Conservation (phyloP, 2,888 invertebrate genomes). For the Gastrophysa polygoni region DNA sequence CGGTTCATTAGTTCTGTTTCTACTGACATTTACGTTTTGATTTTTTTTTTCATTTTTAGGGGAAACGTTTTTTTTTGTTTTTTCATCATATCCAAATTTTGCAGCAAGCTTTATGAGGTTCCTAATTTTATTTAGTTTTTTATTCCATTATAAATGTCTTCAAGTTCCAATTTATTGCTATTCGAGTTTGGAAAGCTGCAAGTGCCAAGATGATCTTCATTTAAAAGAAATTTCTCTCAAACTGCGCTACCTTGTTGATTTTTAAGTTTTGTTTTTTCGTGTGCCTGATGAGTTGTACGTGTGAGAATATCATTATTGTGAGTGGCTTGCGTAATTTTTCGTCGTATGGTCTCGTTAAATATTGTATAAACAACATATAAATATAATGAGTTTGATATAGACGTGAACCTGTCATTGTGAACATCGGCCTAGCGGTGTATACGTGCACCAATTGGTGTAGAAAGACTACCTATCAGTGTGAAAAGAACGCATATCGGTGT, state of each 20-base stretch:
- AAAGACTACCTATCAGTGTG: background rate
- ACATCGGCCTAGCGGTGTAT: too few species aligned
- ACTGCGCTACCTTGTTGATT: conserved; percentile 37
- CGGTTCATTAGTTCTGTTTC: conserved; percentile 25
- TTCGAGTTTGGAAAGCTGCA: conserved; percentile 40
- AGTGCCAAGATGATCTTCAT: conserved; percentile 44
- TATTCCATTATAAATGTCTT: conserved; percentile 38
- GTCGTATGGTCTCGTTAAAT: conserved; percentile 29
- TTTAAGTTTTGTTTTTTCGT: conserved; percentile 41
- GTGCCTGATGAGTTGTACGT: conserved; percentile 29
- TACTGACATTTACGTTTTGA: conserved; percentile 22
- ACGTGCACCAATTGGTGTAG: too few species aligned
- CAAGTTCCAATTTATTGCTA: conserved; percentile 36
- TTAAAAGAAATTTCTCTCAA: conserved; percentile 26
- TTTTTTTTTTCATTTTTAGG: conserved; percentile 30
- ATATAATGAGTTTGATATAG: background rate
- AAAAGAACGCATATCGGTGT: background rate
- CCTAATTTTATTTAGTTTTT: conserved; percentile 36
- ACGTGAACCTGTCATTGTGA: too few species aligned
- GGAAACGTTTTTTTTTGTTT: conserved; percentile 29
- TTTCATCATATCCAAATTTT: conserved; percentile 38
- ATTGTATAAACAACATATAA: background rate
- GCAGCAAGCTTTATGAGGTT: conserved; percentile 50
- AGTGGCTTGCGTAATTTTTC: conserved; percentile 24
- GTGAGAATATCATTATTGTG: conserved; percentile 12